Evolutionary conservation across 2,797 vertebrate species (phyloP).

Genomic region (Craterocephalus amniculus): DNA sequence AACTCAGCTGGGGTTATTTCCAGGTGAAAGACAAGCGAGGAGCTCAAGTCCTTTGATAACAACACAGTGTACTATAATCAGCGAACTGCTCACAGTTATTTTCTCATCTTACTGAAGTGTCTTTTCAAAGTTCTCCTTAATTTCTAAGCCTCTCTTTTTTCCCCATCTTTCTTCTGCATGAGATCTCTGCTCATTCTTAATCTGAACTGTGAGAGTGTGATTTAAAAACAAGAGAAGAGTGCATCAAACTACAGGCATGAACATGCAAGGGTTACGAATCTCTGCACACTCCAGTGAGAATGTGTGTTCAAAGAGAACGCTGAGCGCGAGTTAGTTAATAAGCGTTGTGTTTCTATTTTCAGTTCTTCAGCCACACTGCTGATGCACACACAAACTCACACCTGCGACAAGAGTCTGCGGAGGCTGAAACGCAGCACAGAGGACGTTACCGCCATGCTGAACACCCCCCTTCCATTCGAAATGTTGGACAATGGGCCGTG

Average conservation of each 20-base stretch:
- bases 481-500: constrained; percentile 65
- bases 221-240: constrained; percentile 14
- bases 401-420: constrained; percentile 82
- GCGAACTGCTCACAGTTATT: constrained; percentile 40
- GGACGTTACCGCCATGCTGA: constrained; percentile 60
- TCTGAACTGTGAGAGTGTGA: constrained; percentile 28
- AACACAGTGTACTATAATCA: constrained; percentile 56
- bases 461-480: constrained; percentile 83
- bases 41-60: constrained; percentile 52
- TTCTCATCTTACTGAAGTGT: constrained; percentile 32
- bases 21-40: constrained; percentile 31
- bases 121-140: constrained; percentile 27
- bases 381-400: constrained; percentile 42
- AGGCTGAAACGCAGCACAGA: constrained; percentile 80
- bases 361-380: background rate
- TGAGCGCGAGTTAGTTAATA: background rate
- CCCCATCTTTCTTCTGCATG: constrained; percentile 13
- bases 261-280: background rate
- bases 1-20: constrained; percentile 19
- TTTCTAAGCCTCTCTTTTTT: constrained; percentile 23
- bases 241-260: background rate
- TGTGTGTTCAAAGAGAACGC: background rate
- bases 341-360: background rate
- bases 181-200: constrained; percentile 15
- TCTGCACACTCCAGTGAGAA: constrained; percentile 5